A percentile compares a stretch with the other conserved stretches of the same genome.
These are phyloP conservation scores for Myocastor coypus DNA, from an alignment of 2,113 vertebrate species.

Conservation along the genomic window DNA sequence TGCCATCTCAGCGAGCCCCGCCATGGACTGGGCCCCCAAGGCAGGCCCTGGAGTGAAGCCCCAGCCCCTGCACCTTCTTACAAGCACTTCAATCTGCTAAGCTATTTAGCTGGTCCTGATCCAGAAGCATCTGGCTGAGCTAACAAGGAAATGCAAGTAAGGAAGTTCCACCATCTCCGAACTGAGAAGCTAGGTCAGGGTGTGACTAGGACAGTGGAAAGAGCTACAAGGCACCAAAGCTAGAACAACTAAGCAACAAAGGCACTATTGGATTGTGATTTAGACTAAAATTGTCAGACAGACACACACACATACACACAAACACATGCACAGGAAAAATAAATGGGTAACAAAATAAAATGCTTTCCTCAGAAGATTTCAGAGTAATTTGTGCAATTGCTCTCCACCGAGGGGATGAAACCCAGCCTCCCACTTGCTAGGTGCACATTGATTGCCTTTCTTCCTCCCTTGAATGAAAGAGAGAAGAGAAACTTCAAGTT, in stretches of 20 bases:
- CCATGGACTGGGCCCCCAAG: too few species aligned
- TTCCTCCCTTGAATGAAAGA: neutral
- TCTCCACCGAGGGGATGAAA: neutral
- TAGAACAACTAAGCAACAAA: neutral
- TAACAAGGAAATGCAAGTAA: neutral
- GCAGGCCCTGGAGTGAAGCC: too few species aligned
- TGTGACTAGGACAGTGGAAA: neutral
- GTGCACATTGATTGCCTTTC: neutral
- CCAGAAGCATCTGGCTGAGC: neutral
- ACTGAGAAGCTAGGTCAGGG: neutral
- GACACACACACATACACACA: too few species aligned
- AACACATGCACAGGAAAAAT: too few species aligned
- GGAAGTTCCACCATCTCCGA: neutral
- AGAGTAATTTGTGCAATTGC: neutral
- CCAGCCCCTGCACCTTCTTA: too few species aligned
- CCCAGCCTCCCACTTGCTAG: neutral
- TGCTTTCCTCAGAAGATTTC: neutral
- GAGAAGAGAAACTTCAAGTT: neutral
- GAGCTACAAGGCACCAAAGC: neutral
- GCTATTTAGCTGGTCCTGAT: neutral
- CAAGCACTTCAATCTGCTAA: too few species aligned
- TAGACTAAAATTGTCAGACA: neutral
- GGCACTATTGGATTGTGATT: neutral
- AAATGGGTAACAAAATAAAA: neutral
- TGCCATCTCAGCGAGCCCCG: too few species aligned